Evolutionary conservation across 2,888 invertebrate genomes (phyloP).

Genomic region (Digitonthophagus gazella): DNA sequence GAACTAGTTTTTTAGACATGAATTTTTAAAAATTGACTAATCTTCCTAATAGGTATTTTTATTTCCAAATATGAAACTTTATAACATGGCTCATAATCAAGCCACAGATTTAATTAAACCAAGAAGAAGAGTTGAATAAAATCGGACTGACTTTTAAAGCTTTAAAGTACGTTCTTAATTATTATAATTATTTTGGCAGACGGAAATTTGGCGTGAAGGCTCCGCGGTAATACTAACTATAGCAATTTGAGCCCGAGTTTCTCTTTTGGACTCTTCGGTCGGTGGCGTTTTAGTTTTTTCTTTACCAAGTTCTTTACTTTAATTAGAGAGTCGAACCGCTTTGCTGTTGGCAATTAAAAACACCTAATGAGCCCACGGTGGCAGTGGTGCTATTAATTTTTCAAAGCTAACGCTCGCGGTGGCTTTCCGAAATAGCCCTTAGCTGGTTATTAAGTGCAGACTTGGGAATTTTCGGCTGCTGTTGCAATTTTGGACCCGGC

Average conservation of each 20-base stretch:
- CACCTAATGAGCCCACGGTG: background rate
- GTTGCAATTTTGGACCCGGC: background rate
- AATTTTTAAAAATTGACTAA: too few relatives aligned
- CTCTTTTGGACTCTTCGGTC: background rate
- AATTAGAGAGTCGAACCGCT: background rate
- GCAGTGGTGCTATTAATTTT: background rate
- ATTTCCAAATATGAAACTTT: too few relatives aligned
- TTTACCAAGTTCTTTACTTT: background rate
- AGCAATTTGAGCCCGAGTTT: background rate
- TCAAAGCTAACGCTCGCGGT: background rate
- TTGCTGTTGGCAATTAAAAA: background rate
- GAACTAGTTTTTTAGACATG: too few relatives aligned
- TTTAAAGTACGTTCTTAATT: background rate
- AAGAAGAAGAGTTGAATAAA: too few relatives aligned
- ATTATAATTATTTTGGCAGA: background rate
- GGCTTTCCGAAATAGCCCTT: background rate
- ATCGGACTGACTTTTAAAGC: too few relatives aligned
- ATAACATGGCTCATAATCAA: too few relatives aligned
- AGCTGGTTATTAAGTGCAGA: background rate
- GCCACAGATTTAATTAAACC: too few relatives aligned
- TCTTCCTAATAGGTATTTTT: too few relatives aligned
- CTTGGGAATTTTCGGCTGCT: background rate
- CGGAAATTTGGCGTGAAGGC: background rate
- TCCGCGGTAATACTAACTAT: background rate
- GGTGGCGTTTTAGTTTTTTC: background rate